Conservation (phyloP, 2,888 invertebrate genomes). For the Sisyra terminalis region DNA sequence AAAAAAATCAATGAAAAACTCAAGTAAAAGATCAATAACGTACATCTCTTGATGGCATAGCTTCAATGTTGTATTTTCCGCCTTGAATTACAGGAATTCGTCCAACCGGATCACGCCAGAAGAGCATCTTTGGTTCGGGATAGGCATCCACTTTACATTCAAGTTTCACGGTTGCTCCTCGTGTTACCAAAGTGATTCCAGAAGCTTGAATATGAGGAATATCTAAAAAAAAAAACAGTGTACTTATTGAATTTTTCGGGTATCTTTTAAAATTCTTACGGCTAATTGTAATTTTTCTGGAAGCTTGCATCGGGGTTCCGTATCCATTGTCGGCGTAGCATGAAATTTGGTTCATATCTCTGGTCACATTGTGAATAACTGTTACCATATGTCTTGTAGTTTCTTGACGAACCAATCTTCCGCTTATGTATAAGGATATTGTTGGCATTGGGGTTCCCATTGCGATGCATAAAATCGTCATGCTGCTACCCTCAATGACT, state of each 20-base stretch:
- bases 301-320: conserved; percentile 74
- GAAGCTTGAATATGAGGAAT: conserved; percentile 60
- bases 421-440: conserved; percentile 66
- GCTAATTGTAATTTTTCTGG: conserved; percentile 61
- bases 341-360: conserved; percentile 72
- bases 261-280: conserved; percentile 37
- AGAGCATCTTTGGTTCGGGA: conserved; percentile 64
- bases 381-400: conserved; percentile 74
- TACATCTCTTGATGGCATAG: conserved; percentile 41
- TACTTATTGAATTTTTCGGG: neutral
- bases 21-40: conserved; percentile 11
- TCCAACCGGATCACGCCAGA: conserved; percentile 64
- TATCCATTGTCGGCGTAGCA: conserved; percentile 82
- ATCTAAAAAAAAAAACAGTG: conserved; percentile 30
- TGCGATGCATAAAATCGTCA: conserved; percentile 73
- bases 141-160: conserved; percentile 65
- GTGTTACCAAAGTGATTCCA: conserved; percentile 58
- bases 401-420: conserved; percentile 63
- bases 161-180: conserved; percentile 58
- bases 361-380: conserved; percentile 67
- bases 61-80: conserved; percentile 51
- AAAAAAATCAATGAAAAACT: neutral
- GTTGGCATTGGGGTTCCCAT: conserved; percentile 76
- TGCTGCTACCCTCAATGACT: conserved; percentile 69
- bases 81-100: conserved; percentile 61